These are phyloP conservation scores for Acrossocheilus fasciatus DNA, from an alignment of 2,797 vertebrate genomes.

Conservation along the genomic window DNA sequence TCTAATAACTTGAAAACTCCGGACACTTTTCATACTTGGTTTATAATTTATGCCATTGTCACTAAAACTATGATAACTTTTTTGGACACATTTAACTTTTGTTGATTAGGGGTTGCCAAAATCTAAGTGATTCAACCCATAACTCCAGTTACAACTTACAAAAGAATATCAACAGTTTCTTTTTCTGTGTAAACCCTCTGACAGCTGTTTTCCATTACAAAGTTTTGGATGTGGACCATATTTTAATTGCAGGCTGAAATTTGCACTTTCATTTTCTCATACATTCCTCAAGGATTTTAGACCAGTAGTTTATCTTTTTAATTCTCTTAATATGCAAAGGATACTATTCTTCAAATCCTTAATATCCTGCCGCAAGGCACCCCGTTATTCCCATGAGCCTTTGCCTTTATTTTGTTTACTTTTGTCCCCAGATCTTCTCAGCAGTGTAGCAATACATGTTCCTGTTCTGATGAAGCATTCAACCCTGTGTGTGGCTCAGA, in stretches of 20 bases:
- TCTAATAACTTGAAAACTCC: no score
- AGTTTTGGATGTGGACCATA: not conserved
- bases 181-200: not conserved
- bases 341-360: not conserved
- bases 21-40: no score
- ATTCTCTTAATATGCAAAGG: not conserved
- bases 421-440: not conserved
- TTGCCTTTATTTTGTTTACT: constrained; percentile 5
- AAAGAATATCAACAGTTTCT: not conserved
- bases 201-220: constrained; percentile 6
- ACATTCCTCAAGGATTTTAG: not conserved
- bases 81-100: no score
- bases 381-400: not conserved
- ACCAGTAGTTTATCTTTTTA: not conserved
- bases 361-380: not conserved
- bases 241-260: not conserved
- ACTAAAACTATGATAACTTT: no score
- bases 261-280: no score
- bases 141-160: not conserved
- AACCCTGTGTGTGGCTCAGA: constrained; percentile 88
- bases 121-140: not conserved
- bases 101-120: not conserved
- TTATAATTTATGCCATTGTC: no score
- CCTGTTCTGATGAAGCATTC: constrained; percentile 78
- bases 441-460: constrained; percentile 74